phyloP scores from a whole-genome alignment of 2,888 invertebrate species.

The Erpobdella octoculata region DNA sequence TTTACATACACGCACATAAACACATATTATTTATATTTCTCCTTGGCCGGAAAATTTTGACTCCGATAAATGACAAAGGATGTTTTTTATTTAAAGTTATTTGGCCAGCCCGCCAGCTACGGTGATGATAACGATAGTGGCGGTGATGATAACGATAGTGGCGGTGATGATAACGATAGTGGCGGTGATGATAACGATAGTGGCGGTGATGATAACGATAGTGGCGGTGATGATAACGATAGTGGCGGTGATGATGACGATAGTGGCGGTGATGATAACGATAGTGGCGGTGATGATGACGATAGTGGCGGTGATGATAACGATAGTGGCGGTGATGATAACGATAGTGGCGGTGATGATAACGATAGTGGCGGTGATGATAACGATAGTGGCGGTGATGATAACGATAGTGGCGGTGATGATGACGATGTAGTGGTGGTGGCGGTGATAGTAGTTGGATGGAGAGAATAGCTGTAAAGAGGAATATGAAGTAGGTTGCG shows the following conservation, averaged over 20 bases:
- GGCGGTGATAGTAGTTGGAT: too few relatives aligned
- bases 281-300: conserved; percentile 21
- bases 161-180: not conserved
- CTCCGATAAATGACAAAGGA: too few relatives aligned
- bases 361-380: conserved; percentile 2
- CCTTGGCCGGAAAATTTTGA: not conserved
- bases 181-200: not conserved
- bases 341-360: conserved; percentile 7
- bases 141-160: not conserved
- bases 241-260: not conserved
- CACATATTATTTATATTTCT: not conserved
- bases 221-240: conserved; percentile 1
- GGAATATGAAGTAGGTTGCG: too few relatives aligned
- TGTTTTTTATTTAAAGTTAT: too few relatives aligned
- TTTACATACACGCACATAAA: not conserved
- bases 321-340: conserved; percentile 24
- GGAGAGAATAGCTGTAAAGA: too few relatives aligned
- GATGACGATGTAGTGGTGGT: not conserved
- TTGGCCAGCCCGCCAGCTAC: too few relatives aligned
- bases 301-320: conserved; percentile 19
- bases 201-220: not conserved
- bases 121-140: not conserved
- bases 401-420: not conserved
- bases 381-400: conserved; percentile 6
- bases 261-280: conserved; percentile 18